Conservation (phyloP, 2,888 invertebrate genomes). For the Caenorhabditis sp. region DNA sequence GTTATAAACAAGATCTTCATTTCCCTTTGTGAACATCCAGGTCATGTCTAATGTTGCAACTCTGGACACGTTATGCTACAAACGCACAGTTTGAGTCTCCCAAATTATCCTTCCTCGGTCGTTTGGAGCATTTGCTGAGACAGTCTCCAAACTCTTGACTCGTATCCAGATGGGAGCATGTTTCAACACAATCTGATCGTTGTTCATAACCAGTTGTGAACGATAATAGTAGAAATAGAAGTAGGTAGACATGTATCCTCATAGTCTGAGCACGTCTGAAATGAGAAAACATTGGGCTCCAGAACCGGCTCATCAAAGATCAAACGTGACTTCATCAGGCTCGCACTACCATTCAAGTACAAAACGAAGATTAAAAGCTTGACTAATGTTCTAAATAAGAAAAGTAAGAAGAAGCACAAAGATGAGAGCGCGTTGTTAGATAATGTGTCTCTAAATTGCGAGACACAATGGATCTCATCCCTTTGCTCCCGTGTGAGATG, state of each 20-base stretch:
- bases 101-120: slow-evolving; percentile 53
- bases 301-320: neutral
- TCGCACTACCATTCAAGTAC: too few species aligned
- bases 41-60: too few species aligned
- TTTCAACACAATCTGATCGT: slow-evolving; percentile 65
- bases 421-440: slow-evolving; percentile 33
- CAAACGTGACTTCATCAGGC: neutral
- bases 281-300: neutral
- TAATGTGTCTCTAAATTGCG: slow-evolving; percentile 47
- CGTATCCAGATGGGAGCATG: slow-evolving; percentile 60
- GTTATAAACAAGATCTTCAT: too few species aligned
- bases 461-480: slow-evolving; percentile 38
- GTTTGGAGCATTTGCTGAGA: slow-evolving; percentile 51
- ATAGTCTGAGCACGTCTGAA: slow-evolving; percentile 18
- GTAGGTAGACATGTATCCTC: slow-evolving; percentile 22
- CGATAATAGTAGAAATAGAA: neutral
- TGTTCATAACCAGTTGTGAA: slow-evolving; percentile 37
- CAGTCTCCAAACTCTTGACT: slow-evolving; percentile 63
- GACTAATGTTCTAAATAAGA: neutral
- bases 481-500: slow-evolving; percentile 25
- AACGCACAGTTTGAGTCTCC: slow-evolving; percentile 43
- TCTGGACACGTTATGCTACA: neutral
- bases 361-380: slow-evolving; percentile 5
- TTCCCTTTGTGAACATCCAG: too few species aligned
- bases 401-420: slow-evolving; percentile 31